Conservation (phyloP, 1,140 invertebrate genomes). For the Drosophila bifasciata region DNA sequence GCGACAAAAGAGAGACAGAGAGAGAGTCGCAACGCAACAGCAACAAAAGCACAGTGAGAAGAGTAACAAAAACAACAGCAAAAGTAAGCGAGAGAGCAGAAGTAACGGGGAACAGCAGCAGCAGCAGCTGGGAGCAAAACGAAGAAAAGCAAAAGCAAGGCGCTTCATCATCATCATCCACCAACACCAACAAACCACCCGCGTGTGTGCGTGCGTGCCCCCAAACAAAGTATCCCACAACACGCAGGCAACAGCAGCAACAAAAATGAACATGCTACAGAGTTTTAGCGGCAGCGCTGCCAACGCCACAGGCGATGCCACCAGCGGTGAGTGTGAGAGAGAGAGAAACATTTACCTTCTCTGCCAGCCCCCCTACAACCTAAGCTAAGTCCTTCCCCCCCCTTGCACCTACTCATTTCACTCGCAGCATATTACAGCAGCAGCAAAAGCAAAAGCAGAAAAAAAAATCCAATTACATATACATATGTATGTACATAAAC, state of each 20-base stretch:
- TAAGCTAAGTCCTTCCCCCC: too few species aligned
- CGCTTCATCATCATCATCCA: conserved; percentile 32
- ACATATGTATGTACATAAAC: conserved; percentile 13
- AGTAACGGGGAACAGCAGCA: conserved; percentile 6
- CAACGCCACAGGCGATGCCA: conserved; percentile 65
- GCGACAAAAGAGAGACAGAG: conserved; percentile 9
- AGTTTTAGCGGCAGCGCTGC: conserved; percentile 70
- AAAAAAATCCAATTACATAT: conserved; percentile 29
- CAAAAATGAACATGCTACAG: conserved; percentile 81
- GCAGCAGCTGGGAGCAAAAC: conserved; percentile 16
- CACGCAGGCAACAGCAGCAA: background rate
- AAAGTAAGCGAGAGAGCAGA: conserved; percentile 6
- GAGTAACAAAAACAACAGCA: background rate
- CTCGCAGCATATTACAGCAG: conserved; percentile 26
- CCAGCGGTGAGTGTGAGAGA: conserved; percentile 70
- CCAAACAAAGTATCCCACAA: background rate
- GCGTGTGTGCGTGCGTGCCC: background rate
- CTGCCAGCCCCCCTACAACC: background rate
- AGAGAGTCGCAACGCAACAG: conserved; percentile 12
- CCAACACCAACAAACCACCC: background rate
- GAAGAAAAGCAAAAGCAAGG: conserved; percentile 14
- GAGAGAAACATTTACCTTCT: conserved; percentile 40
- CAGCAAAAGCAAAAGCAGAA: conserved; percentile 43
- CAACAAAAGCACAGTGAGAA: conserved; percentile 6
- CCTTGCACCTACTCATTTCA: conserved; percentile 4